Evolutionary conservation across 2,113 vertebrate genomes (phyloP).

Genomic region (Alethe castanea): DNA sequence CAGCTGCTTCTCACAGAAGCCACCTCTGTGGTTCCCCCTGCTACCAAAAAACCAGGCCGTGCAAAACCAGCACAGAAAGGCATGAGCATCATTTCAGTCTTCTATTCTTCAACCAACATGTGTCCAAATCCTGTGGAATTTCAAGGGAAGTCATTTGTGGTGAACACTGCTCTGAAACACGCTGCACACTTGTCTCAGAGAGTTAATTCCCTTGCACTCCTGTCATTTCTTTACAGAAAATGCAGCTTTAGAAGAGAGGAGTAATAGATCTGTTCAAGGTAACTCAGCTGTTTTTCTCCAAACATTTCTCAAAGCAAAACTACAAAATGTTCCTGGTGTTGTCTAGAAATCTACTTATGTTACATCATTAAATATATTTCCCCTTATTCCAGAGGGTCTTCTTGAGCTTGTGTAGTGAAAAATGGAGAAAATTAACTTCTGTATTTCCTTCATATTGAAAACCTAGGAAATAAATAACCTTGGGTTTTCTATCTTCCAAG

Average conservation of each 20-base stretch:
- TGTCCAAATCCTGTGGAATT: background rate
- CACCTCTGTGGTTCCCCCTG: no score
- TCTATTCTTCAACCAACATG: no score
- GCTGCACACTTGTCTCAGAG: background rate
- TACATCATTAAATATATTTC: background rate
- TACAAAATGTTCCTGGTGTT: background rate
- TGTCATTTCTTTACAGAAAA: background rate
- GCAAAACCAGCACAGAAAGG: no score
- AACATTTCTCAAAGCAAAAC: background rate
- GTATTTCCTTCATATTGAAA: background rate
- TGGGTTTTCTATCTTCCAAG: background rate
- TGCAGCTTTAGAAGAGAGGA: background rate
- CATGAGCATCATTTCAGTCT: no score
- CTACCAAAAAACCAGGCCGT: no score
- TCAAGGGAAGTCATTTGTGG: background rate
- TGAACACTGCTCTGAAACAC: background rate
- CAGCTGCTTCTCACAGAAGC: no score
- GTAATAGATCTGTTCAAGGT: background rate
- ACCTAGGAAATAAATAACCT: background rate
- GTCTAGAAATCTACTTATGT: background rate
- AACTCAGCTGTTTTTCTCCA: background rate
- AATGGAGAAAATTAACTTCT: background rate
- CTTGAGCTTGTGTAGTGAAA: background rate
- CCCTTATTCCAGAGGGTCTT: background rate
- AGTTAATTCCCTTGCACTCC: background rate